Conservation (phyloP, 1,140 invertebrate genomes). For the Paraescarpia echinospica region DNA sequence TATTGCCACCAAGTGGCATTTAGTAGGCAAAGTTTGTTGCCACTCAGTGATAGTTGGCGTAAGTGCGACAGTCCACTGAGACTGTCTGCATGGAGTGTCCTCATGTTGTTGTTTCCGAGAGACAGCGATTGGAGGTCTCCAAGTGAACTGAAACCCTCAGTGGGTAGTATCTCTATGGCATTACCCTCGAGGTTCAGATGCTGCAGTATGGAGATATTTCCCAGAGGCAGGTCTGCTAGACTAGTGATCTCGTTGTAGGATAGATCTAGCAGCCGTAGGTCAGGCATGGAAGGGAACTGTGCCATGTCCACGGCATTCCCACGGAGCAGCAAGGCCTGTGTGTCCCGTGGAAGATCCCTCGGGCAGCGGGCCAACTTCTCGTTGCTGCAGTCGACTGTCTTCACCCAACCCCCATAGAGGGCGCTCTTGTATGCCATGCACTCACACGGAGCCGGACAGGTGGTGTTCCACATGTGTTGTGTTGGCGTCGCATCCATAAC, state of each 20-base stretch:
- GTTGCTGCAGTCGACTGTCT: slow-evolving; percentile 44
- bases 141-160: not conserved
- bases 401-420: slow-evolving; percentile 21
- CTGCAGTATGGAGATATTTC: slow-evolving; percentile 37
- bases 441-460: not conserved
- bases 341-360: slow-evolving; percentile 35
- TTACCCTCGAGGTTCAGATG: slow-evolving; percentile 37
- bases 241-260: slow-evolving; percentile 42
- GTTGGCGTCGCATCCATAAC: not conserved
- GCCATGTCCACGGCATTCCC: slow-evolving; percentile 37
- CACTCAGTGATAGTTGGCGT: slow-evolving; percentile 39
- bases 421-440: not conserved
- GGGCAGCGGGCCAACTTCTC: slow-evolving; percentile 35
- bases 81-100: slow-evolving; percentile 36
- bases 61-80: slow-evolving; percentile 47
- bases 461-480: not conserved
- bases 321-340: slow-evolving; percentile 41
- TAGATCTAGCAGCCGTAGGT: slow-evolving; percentile 41
- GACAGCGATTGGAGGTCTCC: not conserved
- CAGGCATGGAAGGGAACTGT: slow-evolving; percentile 33
- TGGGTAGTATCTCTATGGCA: not conserved
- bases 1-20: slow-evolving; percentile 45
- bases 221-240: slow-evolving; percentile 40
- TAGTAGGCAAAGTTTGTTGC: slow-evolving; percentile 42
- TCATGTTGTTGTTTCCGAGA: slow-evolving; percentile 36